A percentile compares a stretch with the other conserved stretches of the same genome.
phyloP scores from a whole-genome alignment of 1,140 invertebrate genomes.

The Neoseiulus cucumeris region DNA sequence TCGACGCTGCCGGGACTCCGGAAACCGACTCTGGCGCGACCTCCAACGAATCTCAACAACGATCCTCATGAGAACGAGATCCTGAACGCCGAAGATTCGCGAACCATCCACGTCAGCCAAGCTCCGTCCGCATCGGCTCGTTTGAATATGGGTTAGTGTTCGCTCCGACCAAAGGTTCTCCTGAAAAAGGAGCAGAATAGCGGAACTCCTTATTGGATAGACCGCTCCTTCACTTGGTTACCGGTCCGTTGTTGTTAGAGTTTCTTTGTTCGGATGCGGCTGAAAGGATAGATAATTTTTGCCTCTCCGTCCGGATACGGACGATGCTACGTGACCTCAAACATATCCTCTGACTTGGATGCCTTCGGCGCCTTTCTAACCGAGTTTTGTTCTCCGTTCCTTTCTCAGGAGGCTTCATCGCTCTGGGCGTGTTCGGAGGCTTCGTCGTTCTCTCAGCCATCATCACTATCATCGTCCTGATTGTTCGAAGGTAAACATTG shows the following conservation, averaged over 20 bases:
- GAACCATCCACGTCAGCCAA: not conserved
- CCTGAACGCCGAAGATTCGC: conserved; percentile 1
- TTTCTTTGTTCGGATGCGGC: no score
- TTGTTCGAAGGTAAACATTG: conserved; percentile 57
- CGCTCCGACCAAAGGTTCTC: no score
- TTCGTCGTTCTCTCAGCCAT: conserved; percentile 72
- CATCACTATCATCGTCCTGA: conserved; percentile 64
- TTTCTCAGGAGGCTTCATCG: conserved; percentile 51
- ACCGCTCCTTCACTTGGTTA: no score
- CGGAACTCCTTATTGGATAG: no score
- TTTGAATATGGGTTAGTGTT: conserved; percentile 19
- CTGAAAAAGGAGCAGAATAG: no score
- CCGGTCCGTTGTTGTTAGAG: no score
- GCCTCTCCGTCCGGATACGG: no score
- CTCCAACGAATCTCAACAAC: not conserved
- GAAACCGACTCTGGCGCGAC: not conserved
- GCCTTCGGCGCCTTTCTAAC: no score
- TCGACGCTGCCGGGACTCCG: not conserved
- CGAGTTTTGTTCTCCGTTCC: conserved; percentile 10
- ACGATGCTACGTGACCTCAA: no score
- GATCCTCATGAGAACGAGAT: conserved; percentile 1
- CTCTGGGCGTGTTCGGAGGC: conserved; percentile 65
- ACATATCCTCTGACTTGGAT: no score
- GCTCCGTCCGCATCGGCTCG: conserved; percentile 12
- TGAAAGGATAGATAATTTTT: no score